These are phyloP conservation scores for Bemisia tabaci DNA, from an alignment of 1,140 invertebrate genomes.

Conservation along the genomic window DNA sequence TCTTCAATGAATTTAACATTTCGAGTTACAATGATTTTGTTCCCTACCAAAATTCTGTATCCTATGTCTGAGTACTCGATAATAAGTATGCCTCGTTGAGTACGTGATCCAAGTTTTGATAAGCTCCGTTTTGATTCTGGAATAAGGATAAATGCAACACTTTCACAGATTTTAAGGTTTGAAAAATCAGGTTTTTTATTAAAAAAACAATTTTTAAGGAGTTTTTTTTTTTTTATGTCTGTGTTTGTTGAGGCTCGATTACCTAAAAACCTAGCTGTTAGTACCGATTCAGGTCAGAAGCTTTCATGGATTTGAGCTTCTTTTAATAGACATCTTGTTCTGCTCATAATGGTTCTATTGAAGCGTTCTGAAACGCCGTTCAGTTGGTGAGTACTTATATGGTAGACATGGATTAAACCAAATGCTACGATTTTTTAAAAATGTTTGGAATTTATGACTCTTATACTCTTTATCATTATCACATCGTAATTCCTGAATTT, in stretches of 20 bases:
- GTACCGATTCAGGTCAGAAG: background rate
- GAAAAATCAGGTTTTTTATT: background rate
- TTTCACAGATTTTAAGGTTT: background rate
- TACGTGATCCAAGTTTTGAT: background rate
- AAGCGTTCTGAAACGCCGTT: background rate
- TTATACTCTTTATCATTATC: slow-evolving; percentile 20
- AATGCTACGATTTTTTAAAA: no score
- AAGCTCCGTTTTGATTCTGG: background rate
- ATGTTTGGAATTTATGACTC: slow-evolving; percentile 3
- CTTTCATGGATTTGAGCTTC: background rate
- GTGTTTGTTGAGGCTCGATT: background rate
- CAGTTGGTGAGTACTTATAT: background rate
- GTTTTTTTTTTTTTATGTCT: background rate
- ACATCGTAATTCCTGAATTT: slow-evolving; percentile 11
- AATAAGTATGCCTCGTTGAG: background rate
- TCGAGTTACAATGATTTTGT: background rate
- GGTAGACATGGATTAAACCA: no score
- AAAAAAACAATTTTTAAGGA: background rate
- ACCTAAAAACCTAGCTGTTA: background rate
- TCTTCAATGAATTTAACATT: background rate
- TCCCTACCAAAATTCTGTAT: slow-evolving; percentile 8
- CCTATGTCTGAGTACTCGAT: slow-evolving; percentile 13
- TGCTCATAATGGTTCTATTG: background rate
- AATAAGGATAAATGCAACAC: background rate
- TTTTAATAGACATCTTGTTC: background rate